A percentile compares a stretch with the other conserved stretches of the same genome.
These are phyloP conservation scores for Phortica okadai DNA, from an alignment of 2,888 invertebrate genomes.

Conservation along the genomic window DNA sequence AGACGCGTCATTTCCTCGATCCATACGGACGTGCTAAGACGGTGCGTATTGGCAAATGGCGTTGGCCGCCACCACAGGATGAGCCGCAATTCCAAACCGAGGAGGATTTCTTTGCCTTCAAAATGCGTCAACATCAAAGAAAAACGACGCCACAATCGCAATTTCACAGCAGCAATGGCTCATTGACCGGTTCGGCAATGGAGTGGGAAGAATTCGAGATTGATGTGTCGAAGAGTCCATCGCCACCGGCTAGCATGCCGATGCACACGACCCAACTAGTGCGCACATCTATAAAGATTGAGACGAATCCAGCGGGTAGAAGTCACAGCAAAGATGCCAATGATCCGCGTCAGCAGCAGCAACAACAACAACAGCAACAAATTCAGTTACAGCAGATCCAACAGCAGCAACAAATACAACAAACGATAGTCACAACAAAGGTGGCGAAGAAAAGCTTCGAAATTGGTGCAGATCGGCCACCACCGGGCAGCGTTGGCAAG, in stretches of 20 bases:
- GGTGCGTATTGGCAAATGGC: conserved; percentile 95
- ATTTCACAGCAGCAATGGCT: conserved; percentile 71
- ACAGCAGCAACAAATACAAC: conserved; percentile 45
- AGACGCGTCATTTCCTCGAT: conserved; percentile 89
- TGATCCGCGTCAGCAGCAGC: conserved; percentile 41
- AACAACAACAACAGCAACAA: conserved; percentile 30
- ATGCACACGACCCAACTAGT: conserved; percentile 60
- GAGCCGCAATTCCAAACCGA: conserved; percentile 85
- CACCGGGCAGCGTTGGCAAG: conserved; percentile 93
- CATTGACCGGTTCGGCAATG: conserved; percentile 77
- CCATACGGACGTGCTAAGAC: conserved; percentile 96
- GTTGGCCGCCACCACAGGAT: conserved; percentile 93
- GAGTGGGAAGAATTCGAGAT: conserved; percentile 94
- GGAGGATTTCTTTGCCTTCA: conserved; percentile 92
- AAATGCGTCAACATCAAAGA: conserved; percentile 88
- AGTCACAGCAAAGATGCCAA: conserved; percentile 61
- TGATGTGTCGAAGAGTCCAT: conserved; percentile 76
- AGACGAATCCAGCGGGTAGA: conserved; percentile 53
- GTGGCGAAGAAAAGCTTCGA: conserved; percentile 82
- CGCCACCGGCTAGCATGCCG: conserved; percentile 58
- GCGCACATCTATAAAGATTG: conserved; percentile 67
- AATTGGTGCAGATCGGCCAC: conserved; percentile 87
- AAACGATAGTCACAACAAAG: conserved; percentile 58
- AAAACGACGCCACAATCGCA: conserved; percentile 86
- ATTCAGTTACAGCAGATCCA: conserved; percentile 31